phyloP scores from a whole-genome alignment of 2,888 invertebrate species.

The Podabrus alpinus region DNA sequence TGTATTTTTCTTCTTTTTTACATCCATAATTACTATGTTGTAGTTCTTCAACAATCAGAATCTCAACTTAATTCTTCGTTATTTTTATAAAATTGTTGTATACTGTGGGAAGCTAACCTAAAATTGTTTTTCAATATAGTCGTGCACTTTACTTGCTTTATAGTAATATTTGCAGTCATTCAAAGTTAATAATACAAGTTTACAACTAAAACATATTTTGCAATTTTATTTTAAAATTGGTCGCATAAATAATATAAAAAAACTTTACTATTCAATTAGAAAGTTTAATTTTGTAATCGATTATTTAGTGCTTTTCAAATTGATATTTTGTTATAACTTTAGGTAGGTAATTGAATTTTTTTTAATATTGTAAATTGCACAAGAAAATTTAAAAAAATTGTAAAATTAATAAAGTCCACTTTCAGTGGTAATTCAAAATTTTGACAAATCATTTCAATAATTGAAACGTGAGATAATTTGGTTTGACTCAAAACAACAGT shows the following conservation, averaged over 20 bases:
- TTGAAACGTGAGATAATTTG: background rate
- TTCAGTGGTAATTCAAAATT: background rate
- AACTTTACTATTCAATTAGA: constrained; percentile 1
- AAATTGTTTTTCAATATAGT: constrained; percentile 39
- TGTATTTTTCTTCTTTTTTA: constrained; percentile 26
- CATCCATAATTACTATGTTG: constrained; percentile 30
- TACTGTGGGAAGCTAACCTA: constrained; percentile 35
- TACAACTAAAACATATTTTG: background rate
- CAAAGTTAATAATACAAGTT: background rate
- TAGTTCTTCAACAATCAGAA: constrained; percentile 21
- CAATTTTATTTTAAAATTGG: background rate
- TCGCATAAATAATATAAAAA: background rate
- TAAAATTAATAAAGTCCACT: too few species aligned
- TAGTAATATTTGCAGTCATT: constrained; percentile 7
- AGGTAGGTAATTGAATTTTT: background rate
- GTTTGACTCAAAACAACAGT: constrained; percentile 3
- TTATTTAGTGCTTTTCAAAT: background rate
- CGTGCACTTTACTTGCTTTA: constrained; percentile 29
- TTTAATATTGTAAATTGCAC: background rate
- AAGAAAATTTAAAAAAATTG: background rate
- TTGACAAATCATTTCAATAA: background rate
- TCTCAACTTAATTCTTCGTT: constrained; percentile 18
- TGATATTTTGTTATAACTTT: background rate
- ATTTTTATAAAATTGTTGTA: constrained; percentile 13
- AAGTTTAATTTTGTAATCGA: background rate